Percentiles rank a stretch among this genome's conserved stretches.
Evolutionary conservation across 2,113 vertebrate species (phyloP).

Genomic region (Zapus hudsonius): DNA sequence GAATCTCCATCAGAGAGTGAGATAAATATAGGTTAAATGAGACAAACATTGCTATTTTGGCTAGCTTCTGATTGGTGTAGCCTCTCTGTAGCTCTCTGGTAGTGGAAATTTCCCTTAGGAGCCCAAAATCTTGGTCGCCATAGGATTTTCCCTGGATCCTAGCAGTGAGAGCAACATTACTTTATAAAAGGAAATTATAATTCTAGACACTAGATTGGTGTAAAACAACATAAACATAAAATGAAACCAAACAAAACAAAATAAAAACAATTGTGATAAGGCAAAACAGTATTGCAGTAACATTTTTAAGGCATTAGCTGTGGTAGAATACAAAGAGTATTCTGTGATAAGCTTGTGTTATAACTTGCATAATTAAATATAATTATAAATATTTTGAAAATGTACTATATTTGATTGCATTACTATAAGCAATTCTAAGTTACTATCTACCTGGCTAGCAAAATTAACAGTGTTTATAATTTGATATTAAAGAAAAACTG

Average conservation of each 20-base stretch:
- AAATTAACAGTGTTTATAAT: neutral
- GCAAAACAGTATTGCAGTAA: neutral
- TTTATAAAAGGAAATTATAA: no score
- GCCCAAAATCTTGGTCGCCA: no score
- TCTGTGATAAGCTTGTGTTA: neutral
- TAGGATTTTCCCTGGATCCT: no score
- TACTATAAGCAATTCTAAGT: neutral
- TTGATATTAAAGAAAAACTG: slow-evolving; percentile 8
- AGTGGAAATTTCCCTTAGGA: no score
- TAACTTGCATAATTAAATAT: neutral
- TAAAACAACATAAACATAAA: neutral
- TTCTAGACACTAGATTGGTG: no score
- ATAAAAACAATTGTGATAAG: neutral
- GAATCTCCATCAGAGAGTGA: no score
- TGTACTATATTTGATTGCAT: neutral
- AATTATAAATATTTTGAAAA: neutral
- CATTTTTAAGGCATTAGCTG: neutral
- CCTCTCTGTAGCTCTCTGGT: no score
- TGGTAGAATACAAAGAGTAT: neutral
- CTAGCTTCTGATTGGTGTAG: no score
- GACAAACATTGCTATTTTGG: no score
- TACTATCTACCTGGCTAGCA: neutral
- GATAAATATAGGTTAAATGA: no score
- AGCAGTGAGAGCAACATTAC: no score
- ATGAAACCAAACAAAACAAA: neutral